A percentile compares a stretch with the other conserved stretches of the same genome.
Evolutionary conservation across 2,888 invertebrate species (phyloP).

Genomic region (Drosophila diplacantha): DNA sequence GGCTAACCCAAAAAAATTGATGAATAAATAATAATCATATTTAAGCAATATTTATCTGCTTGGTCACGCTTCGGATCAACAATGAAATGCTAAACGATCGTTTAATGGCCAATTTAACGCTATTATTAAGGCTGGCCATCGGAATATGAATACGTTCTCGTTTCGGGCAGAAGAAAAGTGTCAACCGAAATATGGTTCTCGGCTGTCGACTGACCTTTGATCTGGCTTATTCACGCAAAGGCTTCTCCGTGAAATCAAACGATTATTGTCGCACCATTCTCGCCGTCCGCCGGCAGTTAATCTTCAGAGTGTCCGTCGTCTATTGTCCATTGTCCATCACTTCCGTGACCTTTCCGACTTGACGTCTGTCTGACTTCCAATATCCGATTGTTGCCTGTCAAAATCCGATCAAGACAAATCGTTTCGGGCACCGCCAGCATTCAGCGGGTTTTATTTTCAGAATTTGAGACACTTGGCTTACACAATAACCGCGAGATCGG

Average conservation of each 20-base stretch:
- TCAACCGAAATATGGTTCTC: constrained; percentile 16
- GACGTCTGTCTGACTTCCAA: constrained; percentile 49
- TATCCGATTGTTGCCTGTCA: constrained; percentile 44
- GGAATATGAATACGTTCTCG: constrained; percentile 54
- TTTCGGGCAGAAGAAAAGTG: constrained; percentile 42
- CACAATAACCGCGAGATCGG: constrained; percentile 19
- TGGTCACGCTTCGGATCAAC: constrained; percentile 50
- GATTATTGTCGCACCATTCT: constrained; percentile 58
- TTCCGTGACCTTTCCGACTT: constrained; percentile 63
- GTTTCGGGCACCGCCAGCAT: constrained; percentile 33
- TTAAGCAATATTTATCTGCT: constrained; percentile 34
- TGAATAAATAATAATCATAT: constrained; percentile 40
- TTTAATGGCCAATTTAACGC: constrained; percentile 64
- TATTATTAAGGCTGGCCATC: constrained; percentile 43
- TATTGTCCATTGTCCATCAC: constrained; percentile 37
- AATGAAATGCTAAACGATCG: constrained; percentile 56
- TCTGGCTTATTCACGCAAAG: constrained; percentile 54
- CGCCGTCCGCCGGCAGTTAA: constrained; percentile 46
- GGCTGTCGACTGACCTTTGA: constrained; percentile 33
- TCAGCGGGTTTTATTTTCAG: constrained; percentile 25
- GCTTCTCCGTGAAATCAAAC: constrained; percentile 48
- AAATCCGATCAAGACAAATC: constrained; percentile 47
- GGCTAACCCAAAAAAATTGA: constrained; percentile 16
- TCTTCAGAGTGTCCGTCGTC: constrained; percentile 35
- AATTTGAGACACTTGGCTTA: constrained; percentile 43